These are phyloP conservation scores for Coleophora flavipennella DNA, from an alignment of 2,888 invertebrate genomes.

Conservation along the genomic window DNA sequence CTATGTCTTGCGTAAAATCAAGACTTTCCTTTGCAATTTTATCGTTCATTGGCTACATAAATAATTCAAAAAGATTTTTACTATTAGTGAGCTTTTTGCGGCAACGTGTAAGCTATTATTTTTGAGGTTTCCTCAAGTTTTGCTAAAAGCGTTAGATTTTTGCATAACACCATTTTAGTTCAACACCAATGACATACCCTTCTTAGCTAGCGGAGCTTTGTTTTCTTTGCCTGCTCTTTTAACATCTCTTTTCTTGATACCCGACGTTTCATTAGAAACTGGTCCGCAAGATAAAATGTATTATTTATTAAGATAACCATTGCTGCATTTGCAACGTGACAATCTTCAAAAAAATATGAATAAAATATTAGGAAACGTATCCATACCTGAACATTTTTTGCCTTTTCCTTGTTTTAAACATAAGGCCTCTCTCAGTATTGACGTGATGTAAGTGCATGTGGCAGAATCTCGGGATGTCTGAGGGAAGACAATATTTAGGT, in stretches of 20 bases:
- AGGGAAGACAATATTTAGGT: slow-evolving; percentile 15
- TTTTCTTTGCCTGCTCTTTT: slow-evolving; percentile 61
- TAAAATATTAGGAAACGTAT: no score
- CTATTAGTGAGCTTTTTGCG: no score
- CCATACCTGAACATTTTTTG: slow-evolving; percentile 57
- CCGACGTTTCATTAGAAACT: slow-evolving; percentile 43
- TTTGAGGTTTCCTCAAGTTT: no score
- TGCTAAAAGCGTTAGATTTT: slow-evolving; percentile 7
- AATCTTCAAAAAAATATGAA: no score
- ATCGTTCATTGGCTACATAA: background rate
- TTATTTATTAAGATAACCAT: background rate
- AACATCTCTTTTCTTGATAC: slow-evolving; percentile 51
- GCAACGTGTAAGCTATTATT: no score
- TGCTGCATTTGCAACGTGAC: no score
- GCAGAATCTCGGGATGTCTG: slow-evolving; percentile 71
- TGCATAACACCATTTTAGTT: slow-evolving; percentile 19
- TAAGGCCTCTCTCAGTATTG: slow-evolving; percentile 73
- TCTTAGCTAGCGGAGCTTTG: slow-evolving; percentile 44
- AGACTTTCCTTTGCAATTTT: background rate
- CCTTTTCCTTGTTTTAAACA: slow-evolving; percentile 72
- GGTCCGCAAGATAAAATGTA: slow-evolving; percentile 16
- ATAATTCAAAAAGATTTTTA: background rate
- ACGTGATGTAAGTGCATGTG: slow-evolving; percentile 67
- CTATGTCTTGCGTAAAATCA: background rate
- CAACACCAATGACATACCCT: slow-evolving; percentile 52